Percentiles rank a stretch among this genome's conserved stretches.
These are phyloP conservation scores for Gambusia yucatana DNA, from an alignment of 2,797 vertebrate species.

Conservation along the genomic window DNA sequence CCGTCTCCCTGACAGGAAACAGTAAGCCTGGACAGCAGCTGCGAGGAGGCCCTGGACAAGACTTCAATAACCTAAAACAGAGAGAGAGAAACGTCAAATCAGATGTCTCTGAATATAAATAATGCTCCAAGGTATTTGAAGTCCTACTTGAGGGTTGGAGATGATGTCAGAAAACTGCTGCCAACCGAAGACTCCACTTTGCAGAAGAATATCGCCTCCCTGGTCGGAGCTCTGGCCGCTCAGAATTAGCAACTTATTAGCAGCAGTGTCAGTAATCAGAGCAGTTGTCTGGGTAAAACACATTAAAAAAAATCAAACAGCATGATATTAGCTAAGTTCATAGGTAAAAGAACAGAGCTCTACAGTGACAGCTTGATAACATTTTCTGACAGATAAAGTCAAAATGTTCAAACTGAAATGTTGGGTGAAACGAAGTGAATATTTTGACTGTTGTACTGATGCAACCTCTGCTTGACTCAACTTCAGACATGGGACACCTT, in stretches of 20 bases:
- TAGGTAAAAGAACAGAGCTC: not conserved
- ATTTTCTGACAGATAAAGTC: not conserved
- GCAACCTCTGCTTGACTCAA: not conserved
- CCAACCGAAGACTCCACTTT: conserved; percentile 89
- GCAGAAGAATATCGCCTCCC: conserved; percentile 89
- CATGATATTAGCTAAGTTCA: not conserved
- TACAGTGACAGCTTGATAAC: not conserved
- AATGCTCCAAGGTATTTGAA: not conserved
- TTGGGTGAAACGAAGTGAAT: not conserved
- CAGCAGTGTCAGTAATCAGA: conserved; percentile 86
- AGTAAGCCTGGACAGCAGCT: conserved; percentile 86
- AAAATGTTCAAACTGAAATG: not conserved
- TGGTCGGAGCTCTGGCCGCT: conserved; percentile 92
- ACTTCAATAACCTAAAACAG: conserved; percentile 86
- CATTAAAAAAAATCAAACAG: not conserved
- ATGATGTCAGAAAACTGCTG: conserved; percentile 88
- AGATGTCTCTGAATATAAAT: not conserved
- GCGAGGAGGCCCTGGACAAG: conserved; percentile 83
- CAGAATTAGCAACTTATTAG: conserved; percentile 90
- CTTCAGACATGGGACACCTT: not conserved
- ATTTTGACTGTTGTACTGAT: not conserved
- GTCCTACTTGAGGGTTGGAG: conserved; percentile 85
- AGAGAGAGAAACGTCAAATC: not conserved
- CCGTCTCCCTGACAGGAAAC: conserved; percentile 92
- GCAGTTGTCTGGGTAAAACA: conserved; percentile 81